These are phyloP conservation scores for Alosa sapidissima DNA, from an alignment of 2,797 vertebrate genomes.

Conservation along the genomic window DNA sequence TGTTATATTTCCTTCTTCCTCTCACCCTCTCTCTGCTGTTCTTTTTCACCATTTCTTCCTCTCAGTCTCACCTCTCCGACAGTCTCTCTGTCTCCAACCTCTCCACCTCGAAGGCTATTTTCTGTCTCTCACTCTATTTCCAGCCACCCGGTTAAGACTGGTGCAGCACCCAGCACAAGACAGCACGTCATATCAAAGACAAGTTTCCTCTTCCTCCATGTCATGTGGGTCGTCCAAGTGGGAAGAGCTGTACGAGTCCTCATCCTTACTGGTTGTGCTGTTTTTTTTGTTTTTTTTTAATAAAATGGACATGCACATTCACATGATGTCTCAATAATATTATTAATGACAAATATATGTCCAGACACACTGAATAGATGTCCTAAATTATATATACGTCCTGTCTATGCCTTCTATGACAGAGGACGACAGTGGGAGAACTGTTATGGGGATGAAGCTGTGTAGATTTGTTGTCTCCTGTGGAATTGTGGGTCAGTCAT, in stretches of 20 bases:
- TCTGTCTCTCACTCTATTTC: conserved; percentile 39
- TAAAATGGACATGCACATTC: conserved; percentile 43
- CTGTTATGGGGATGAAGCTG: not conserved
- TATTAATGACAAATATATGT: not conserved
- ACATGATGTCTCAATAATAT: not conserved
- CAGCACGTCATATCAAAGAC: not conserved
- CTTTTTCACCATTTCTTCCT: conserved; percentile 13
- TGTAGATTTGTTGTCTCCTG: not conserved
- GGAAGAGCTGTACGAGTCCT: not conserved
- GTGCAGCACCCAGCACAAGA: conserved; percentile 11
- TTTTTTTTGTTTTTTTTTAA: conserved; percentile 23
- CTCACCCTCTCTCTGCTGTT: not conserved
- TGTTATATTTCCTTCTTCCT: not conserved
- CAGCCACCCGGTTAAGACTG: conserved; percentile 31
- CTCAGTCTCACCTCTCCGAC: too few relatives aligned
- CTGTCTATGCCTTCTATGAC: not conserved
- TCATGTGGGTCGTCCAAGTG: not conserved
- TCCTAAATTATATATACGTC: not conserved
- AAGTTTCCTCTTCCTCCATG: not conserved
- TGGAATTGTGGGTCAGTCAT: not conserved
- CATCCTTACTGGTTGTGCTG: conserved; percentile 36
- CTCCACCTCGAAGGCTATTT: conserved; percentile 62
- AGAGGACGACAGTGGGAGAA: not conserved
- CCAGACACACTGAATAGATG: not conserved
- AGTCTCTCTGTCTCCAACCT: conserved; percentile 6